Evolutionary conservation across 92 coral and sea anemone species (phyloP).

Genomic region (Montipora capitata): DNA sequence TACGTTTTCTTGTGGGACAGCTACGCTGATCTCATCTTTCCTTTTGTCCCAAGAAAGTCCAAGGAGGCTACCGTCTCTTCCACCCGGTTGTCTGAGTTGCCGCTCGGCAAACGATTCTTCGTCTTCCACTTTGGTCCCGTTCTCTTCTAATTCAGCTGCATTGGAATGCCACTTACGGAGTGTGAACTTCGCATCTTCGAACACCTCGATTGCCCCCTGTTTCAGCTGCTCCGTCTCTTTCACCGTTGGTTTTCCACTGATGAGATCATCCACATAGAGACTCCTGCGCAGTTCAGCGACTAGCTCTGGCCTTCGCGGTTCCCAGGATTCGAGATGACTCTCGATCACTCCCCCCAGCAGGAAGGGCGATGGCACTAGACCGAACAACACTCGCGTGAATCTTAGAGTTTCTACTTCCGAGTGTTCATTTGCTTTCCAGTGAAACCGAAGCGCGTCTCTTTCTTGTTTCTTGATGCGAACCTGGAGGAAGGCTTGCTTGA

Average conservation of each 20-base stretch:
- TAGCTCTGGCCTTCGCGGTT: neutral
- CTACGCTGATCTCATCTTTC: slow-evolving; percentile 22
- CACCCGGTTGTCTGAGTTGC: slow-evolving; percentile 27
- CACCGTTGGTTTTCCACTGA: neutral
- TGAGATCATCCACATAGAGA: no score
- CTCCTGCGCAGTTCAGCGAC: no score
- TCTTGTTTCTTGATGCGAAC: no score
- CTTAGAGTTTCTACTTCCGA: neutral
- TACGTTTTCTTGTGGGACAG: neutral
- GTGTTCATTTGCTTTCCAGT: neutral
- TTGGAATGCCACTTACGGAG: neutral
- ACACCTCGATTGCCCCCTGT: neutral
- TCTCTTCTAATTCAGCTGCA: no score
- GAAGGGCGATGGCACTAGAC: slow-evolving; percentile 6
- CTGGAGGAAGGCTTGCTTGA: neutral
- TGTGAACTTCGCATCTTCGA: neutral
- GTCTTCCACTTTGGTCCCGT: neutral
- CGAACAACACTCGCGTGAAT: neutral
- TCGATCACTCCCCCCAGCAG: neutral
- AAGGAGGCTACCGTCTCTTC: slow-evolving; percentile 20
- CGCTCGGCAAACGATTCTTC: slow-evolving; percentile 29
- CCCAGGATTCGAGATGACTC: slow-evolving; percentile 1
- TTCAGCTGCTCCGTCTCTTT: neutral
- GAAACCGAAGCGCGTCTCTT: neutral
- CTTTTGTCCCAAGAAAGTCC: slow-evolving; percentile 45